A percentile compares a stretch with the other conserved stretches of the same genome.
phyloP scores from a whole-genome alignment of 2,113 vertebrate species.

The Drymodes brunneopygia region DNA sequence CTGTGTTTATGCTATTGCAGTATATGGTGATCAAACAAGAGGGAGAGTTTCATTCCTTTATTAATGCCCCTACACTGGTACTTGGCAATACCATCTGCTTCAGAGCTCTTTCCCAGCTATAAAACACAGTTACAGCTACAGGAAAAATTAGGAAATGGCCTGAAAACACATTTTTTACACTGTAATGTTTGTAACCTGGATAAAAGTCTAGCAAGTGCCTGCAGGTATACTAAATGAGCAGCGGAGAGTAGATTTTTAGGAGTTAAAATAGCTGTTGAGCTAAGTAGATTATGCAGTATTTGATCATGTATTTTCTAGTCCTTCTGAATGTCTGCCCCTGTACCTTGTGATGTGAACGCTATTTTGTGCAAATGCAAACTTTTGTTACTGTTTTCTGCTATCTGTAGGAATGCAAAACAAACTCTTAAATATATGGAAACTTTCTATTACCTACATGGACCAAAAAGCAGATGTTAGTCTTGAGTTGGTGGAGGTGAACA shows the following conservation, averaged over 20 bases:
- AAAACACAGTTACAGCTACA: neutral
- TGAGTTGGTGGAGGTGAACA: constrained; percentile 32
- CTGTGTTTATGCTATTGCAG: neutral
- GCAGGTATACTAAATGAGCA: neutral
- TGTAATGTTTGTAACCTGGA: neutral
- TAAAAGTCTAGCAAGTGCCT: neutral
- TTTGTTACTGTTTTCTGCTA: neutral
- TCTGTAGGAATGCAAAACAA: neutral
- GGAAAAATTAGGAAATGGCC: neutral
- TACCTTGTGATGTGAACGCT: neutral
- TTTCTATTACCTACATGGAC: constrained; percentile 16
- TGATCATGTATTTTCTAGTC: neutral
- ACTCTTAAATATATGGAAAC: constrained; percentile 32
- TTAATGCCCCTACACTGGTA: neutral
- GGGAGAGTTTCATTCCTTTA: neutral
- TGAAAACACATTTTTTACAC: neutral
- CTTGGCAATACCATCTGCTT: neutral
- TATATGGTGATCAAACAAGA: neutral
- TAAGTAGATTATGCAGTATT: neutral
- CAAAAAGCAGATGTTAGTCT: constrained; percentile 58
- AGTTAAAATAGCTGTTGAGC: neutral
- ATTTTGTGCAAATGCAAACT: neutral
- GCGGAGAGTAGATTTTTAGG: neutral
- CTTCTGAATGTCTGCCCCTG: neutral
- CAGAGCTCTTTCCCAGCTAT: neutral